Base-by-base conservation (phyloP, 2,797 vertebrate genomes). In the Synaphobranchus kaupii region DNA sequence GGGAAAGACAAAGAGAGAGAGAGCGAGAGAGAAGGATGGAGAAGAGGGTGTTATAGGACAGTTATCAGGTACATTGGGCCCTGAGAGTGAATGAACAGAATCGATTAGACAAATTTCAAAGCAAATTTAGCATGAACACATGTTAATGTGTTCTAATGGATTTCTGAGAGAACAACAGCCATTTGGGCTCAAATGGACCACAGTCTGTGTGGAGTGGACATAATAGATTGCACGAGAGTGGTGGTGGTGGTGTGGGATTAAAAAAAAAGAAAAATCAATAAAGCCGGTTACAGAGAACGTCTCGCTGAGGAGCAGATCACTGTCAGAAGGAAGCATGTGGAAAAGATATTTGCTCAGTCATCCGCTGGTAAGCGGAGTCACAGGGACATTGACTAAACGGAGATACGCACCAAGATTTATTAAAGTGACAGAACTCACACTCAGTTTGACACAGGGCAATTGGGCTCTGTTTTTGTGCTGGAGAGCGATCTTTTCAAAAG, bases 281-380 rank as follows among this genome's bases (percentile, higher is more conserved):
- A 66, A 83, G 87, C 84, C 86, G 52, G 87, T 87, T 87, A 87
- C 76, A 84, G 78, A 88, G 63, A 81, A 56, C 84, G 31, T 84
- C 73, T 58, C 84, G 87, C 66, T 68, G 83, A 83, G 87, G 63
- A 87, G 84, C 85, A 88, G 87, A 87, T 86, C 88, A 60, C 66
- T 84, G 84, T 89, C 89, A 88, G 83, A 76, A 73, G 60, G 84
- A 83, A 58, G 86, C 81, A 73, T 80, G 88, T 89, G 89, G 88
- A 90, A 92, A 89, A 88, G 86, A 83, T 56, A 91, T 91, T 92
- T 91, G 73, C 90, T 90, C 90, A 54, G 89, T 83, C 88, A 88
- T 34, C 84, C 86, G 50, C 56, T 71, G 48, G 81, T 82, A 20
- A 87, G 68, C 48, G 48, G 52, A 81, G 86, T 86, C 88, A 47